Conservation (phyloP, 2,113 vertebrate species). For the Cinclus cinclus region DNA sequence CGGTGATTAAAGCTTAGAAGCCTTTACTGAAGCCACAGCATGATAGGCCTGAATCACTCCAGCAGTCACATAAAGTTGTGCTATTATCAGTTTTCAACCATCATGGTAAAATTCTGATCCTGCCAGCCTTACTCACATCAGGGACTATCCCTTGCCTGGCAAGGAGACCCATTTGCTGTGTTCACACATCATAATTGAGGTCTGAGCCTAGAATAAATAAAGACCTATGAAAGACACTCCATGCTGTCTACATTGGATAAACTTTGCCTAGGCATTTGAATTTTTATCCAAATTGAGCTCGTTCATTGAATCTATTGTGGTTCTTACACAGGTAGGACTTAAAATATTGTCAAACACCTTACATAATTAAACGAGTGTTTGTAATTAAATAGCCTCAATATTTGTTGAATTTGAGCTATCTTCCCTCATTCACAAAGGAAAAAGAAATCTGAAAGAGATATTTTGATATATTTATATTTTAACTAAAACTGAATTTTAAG, state of each 20-base stretch:
- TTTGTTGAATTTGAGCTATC: neutral
- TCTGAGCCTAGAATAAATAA: conserved; percentile 23
- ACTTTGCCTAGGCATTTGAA: neutral
- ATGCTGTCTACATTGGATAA: neutral
- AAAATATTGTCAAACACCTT: neutral
- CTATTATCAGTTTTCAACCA: neutral
- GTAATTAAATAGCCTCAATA: neutral
- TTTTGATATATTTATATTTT: neutral
- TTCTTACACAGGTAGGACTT: neutral
- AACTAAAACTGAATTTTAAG: neutral
- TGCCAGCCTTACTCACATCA: neutral
- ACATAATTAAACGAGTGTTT: neutral
- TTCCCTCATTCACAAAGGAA: neutral
- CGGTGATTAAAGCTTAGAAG: conserved; percentile 46
- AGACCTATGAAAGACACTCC: neutral
- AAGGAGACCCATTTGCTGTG: neutral
- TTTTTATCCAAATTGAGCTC: neutral
- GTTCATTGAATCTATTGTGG: neutral
- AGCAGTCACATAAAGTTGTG: neutral
- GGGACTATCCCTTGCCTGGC: neutral
- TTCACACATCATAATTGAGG: neutral
- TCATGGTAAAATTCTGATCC: neutral
- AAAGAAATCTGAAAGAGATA: neutral
- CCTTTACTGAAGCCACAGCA: neutral
- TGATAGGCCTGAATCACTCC: neutral